A percentile compares a stretch with the other conserved stretches of the same genome.
Evolutionary conservation across 2,797 vertebrate genomes (phyloP).

Genomic region (Acrossocheilus fasciatus): DNA sequence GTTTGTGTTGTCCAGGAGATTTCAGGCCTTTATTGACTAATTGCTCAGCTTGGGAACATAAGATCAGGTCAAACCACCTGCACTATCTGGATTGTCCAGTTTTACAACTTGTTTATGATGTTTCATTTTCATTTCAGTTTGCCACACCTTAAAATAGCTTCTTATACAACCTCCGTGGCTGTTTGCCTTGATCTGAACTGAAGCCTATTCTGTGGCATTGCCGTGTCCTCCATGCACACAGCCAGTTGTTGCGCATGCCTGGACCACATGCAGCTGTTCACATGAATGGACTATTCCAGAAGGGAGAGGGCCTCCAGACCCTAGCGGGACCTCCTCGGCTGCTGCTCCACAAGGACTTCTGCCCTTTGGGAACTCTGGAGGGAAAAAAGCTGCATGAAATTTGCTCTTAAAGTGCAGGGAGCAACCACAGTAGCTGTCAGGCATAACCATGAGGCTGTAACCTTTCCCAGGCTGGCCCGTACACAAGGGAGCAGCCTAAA

Average conservation of each 20-base stretch:
- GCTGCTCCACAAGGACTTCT: background rate
- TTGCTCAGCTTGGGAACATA: background rate
- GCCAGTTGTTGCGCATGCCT: slow-evolving; percentile 41
- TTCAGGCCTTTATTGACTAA: background rate
- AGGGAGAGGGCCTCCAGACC: background rate
- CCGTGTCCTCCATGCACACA: background rate
- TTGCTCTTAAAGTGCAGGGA: background rate
- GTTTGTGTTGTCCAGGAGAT: background rate
- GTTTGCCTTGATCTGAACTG: background rate
- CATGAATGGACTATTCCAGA: background rate
- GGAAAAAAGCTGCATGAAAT: background rate
- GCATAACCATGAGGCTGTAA: slow-evolving; percentile 7
- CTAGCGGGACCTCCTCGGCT: background rate
- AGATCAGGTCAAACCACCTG: background rate
- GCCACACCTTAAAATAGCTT: background rate
- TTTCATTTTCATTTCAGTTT: slow-evolving; percentile 11
- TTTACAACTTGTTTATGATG: background rate
- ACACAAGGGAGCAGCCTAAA: slow-evolving; percentile 7
- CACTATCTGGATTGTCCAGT: background rate
- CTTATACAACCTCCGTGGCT: background rate
- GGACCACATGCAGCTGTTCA: slow-evolving; percentile 31
- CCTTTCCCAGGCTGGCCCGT: slow-evolving; percentile 16
- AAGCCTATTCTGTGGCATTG: slow-evolving; percentile 7
- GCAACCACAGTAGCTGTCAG: background rate
- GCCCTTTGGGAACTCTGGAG: background rate